phyloP scores from a whole-genome alignment of 2,113 vertebrate species.

The Vanacampus margaritifer region DNA sequence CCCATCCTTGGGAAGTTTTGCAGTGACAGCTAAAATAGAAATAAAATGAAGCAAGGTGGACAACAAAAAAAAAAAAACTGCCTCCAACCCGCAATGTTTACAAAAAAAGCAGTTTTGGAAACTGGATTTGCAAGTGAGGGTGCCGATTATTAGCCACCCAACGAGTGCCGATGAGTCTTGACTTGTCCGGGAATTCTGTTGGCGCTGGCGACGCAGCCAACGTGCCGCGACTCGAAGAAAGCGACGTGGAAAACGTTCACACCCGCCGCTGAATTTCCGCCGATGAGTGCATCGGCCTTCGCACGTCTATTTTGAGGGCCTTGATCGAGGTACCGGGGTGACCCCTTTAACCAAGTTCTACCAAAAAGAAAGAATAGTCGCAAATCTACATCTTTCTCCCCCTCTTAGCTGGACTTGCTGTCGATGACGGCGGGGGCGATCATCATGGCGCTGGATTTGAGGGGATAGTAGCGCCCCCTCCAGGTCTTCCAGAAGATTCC shows the following conservation, averaged over 20 bases:
- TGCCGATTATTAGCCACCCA: neutral
- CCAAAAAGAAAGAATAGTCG: constrained; percentile 30
- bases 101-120: too few relatives aligned
- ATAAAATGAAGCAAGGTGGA: neutral
- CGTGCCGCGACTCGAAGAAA: constrained; percentile 40
- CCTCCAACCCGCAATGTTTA: too few relatives aligned
- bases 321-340: constrained; percentile 19
- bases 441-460: constrained; percentile 86
- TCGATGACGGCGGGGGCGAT: constrained; percentile 75
- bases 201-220: constrained; percentile 10
- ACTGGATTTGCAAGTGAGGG: too few relatives aligned
- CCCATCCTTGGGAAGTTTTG: neutral
- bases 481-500: constrained; percentile 97
- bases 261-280: neutral
- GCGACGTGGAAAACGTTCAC: neutral
- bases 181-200: constrained; percentile 46
- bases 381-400: constrained; percentile 20
- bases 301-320: constrained; percentile 17
- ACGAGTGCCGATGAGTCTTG: constrained; percentile 28
- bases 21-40: neutral
- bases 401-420: constrained; percentile 41
- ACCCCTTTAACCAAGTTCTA: constrained; percentile 21
- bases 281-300: neutral
- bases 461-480: constrained; percentile 89
- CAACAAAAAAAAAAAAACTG: too few relatives aligned